A percentile compares a stretch with the other conserved stretches of the same genome.
These are phyloP conservation scores for Muscicapa comitata DNA, from an alignment of 2,797 vertebrate genomes.

Conservation along the genomic window DNA sequence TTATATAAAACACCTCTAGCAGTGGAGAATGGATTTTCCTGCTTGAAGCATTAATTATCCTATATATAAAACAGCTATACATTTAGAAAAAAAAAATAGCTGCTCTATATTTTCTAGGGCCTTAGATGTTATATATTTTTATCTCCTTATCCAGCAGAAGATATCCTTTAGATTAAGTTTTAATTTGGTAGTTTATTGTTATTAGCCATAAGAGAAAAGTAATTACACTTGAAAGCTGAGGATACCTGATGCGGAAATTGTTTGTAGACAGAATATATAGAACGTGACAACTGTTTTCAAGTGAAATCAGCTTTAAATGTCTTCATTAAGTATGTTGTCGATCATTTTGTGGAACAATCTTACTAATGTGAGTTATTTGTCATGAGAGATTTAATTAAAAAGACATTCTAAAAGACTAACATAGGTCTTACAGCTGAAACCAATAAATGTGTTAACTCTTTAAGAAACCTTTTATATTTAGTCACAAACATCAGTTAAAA, in stretches of 20 bases:
- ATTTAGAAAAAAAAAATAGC: background rate
- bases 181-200: background rate
- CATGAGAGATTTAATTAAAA: background rate
- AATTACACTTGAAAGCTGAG: background rate
- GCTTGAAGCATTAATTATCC: background rate
- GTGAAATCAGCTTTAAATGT: slow-evolving; percentile 1
- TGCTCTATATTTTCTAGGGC: background rate
- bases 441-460: background rate
- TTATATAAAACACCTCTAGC: background rate
- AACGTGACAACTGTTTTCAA: slow-evolving; percentile 10
- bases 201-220: background rate
- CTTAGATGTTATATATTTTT: background rate
- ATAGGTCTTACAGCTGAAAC: background rate
- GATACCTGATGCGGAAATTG: background rate
- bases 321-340: background rate
- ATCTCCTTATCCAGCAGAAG: background rate
- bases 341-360: background rate
- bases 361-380: background rate
- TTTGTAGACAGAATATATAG: background rate
- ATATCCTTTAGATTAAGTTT: background rate
- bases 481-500: background rate
- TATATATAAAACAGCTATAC: background rate
- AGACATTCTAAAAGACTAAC: background rate
- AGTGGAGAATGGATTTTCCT: background rate
- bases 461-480: background rate